These are phyloP conservation scores for Corythucha ciliata DNA, from an alignment of 2,888 invertebrate species.

Conservation along the genomic window DNA sequence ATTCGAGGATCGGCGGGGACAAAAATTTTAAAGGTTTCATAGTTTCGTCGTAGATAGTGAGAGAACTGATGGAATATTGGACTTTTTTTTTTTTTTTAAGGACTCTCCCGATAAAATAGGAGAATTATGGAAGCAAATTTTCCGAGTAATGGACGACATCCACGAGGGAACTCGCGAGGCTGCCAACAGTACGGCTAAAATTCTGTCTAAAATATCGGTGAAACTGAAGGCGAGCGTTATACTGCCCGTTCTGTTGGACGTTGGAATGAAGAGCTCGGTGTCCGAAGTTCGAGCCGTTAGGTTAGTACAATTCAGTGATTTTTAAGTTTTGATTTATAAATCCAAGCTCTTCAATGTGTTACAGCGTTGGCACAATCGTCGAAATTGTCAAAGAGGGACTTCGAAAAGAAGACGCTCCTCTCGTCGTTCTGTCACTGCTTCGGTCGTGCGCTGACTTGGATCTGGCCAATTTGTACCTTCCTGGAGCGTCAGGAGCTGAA, in stretches of 20 bases:
- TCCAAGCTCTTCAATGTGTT: neutral
- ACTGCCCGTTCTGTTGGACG: constrained; percentile 69
- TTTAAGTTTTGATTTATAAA: neutral
- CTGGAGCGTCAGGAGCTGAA: constrained; percentile 16
- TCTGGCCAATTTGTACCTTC: constrained; percentile 18
- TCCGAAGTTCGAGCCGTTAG: constrained; percentile 69
- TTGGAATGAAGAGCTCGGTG: constrained; percentile 69
- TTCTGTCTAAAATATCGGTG: constrained; percentile 61
- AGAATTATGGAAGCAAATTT: constrained; percentile 69
- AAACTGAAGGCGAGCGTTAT: constrained; percentile 40
- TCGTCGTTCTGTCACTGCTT: constrained; percentile 14
- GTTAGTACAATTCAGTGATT: constrained; percentile 40
- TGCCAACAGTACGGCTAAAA: constrained; percentile 59
- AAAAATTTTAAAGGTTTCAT: constrained; percentile 24
- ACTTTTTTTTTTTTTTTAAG: constrained; percentile 33
- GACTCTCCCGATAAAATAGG: constrained; percentile 43
- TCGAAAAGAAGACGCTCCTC: constrained; percentile 22
- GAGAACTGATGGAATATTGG: neutral
- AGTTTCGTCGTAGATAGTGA: too few species aligned
- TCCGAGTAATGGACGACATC: constrained; percentile 89
- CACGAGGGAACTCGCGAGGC: constrained; percentile 75
- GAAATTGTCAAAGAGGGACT: constrained; percentile 28
- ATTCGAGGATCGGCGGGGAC: constrained; percentile 50
- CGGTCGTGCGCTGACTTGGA: constrained; percentile 20
- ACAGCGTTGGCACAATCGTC: constrained; percentile 23